A percentile compares a stretch with the other conserved stretches of the same genome.
phyloP scores from a whole-genome alignment of 2,113 vertebrate genomes.

The Sapayoa aenigma region DNA sequence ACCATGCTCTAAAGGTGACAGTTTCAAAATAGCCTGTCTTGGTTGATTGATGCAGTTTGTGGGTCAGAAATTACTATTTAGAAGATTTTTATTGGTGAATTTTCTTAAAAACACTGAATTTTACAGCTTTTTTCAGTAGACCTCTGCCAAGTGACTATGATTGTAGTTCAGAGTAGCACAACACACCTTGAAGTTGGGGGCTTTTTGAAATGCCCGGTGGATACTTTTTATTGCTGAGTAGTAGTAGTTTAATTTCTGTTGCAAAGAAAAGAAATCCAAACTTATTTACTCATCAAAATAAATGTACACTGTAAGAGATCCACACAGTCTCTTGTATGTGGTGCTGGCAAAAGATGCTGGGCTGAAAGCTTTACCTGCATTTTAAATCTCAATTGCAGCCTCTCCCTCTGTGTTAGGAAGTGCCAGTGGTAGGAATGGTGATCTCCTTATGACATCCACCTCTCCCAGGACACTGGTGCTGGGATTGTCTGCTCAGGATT shows the following conservation, averaged over 20 bases:
- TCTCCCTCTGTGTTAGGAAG: fast-evolving
- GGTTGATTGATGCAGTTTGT: background rate
- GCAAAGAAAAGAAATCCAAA: background rate
- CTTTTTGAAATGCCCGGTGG: background rate
- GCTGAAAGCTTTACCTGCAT: background rate
- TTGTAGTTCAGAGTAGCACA: background rate
- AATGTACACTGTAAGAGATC: background rate
- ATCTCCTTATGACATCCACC: fast-evolving
- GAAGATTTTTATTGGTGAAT: background rate
- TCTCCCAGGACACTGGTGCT: background rate
- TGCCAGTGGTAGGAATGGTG: fast-evolving
- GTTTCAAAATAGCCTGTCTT: background rate
- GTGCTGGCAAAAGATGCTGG: background rate
- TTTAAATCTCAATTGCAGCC: background rate
- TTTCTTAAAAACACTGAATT: background rate
- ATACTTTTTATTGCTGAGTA: background rate
- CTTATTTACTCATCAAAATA: background rate
- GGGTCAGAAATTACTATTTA: background rate
- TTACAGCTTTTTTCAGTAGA: background rate
- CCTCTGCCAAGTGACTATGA: background rate
- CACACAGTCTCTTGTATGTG: too few relatives aligned
- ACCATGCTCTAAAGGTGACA: background rate
- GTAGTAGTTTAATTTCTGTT: background rate
- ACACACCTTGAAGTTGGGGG: background rate
- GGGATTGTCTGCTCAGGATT: fast-evolving